phyloP scores from a whole-genome alignment of 2,888 invertebrate species.

The Morpho helenor region DNA sequence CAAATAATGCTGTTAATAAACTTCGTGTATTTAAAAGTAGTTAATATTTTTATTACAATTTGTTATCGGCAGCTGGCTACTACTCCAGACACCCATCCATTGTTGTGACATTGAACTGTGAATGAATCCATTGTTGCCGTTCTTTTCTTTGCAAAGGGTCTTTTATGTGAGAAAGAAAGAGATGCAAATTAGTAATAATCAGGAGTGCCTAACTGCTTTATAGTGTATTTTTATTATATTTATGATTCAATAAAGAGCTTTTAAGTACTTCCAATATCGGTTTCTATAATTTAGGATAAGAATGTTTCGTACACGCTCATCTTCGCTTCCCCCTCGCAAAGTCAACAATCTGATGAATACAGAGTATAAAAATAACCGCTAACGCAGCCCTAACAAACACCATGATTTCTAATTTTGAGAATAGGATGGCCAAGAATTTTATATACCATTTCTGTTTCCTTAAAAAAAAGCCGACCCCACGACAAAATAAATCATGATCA shows the following conservation, averaged over 20 bases:
- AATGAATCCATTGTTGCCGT: conserved; percentile 45
- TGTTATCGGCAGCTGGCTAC: conserved; percentile 9
- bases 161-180: conserved; percentile 38
- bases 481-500: too few relatives aligned
- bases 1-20: too few relatives aligned
- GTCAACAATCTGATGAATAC: neutral
- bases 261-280: too few relatives aligned
- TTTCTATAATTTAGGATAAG: too few relatives aligned
- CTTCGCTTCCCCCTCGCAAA: neutral
- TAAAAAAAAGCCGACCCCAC: too few relatives aligned
- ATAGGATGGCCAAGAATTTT: too few relatives aligned
- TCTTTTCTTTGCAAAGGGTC: conserved; percentile 28
- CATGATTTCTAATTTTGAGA: too few relatives aligned
- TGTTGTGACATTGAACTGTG: conserved; percentile 55
- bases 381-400: neutral
- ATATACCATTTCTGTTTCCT: too few relatives aligned
- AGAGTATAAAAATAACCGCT: neutral
- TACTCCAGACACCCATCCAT: conserved; percentile 34
- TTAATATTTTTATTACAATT: conserved; percentile 1
- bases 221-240: too few relatives aligned
- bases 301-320: neutral
- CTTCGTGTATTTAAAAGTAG: too few relatives aligned
- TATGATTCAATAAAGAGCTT: too few relatives aligned
- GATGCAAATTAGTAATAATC: conserved; percentile 22
- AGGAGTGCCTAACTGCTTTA: too few relatives aligned